phyloP scores from a whole-genome alignment of 2,113 vertebrate genomes.

The rabbit (Oryctolagus cuniculus) region DNA sequence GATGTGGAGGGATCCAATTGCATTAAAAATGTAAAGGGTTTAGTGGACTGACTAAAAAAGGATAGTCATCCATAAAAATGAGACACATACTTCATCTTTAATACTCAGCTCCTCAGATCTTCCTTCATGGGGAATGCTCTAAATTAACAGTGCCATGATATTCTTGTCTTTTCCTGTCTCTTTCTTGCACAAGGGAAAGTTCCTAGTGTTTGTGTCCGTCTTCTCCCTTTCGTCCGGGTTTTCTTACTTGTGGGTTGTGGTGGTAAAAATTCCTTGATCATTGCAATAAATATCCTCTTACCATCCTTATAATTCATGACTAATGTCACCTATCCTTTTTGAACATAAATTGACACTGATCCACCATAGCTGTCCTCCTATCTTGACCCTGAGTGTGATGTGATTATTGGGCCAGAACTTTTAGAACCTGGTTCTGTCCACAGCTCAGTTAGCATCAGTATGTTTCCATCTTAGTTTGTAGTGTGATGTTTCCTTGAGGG shows the following conservation, averaged over 20 bases:
- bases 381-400: not conserved
- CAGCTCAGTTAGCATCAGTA: not conserved
- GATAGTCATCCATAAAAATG: not conserved
- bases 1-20: not conserved
- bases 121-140: not conserved
- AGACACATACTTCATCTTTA: not conserved
- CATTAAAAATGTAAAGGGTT: not conserved
- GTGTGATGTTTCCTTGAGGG: not conserved
- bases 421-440: not conserved
- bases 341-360: not conserved
- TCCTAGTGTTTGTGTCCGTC: not conserved
- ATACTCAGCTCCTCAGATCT: not conserved
- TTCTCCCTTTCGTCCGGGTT: rapidly evolving
- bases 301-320: not conserved
- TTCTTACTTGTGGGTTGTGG: not conserved
- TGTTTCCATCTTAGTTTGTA: not conserved
- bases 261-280: not conserved
- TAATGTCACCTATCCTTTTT: not conserved
- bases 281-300: not conserved
- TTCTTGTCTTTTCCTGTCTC: not conserved
- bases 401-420: not conserved
- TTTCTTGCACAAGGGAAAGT: not conserved
- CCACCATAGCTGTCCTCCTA: too few species aligned
- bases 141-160: not conserved
- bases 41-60: not conserved